Conservation (phyloP, 2,797 vertebrate genomes). For the Todus mexicanus region DNA sequence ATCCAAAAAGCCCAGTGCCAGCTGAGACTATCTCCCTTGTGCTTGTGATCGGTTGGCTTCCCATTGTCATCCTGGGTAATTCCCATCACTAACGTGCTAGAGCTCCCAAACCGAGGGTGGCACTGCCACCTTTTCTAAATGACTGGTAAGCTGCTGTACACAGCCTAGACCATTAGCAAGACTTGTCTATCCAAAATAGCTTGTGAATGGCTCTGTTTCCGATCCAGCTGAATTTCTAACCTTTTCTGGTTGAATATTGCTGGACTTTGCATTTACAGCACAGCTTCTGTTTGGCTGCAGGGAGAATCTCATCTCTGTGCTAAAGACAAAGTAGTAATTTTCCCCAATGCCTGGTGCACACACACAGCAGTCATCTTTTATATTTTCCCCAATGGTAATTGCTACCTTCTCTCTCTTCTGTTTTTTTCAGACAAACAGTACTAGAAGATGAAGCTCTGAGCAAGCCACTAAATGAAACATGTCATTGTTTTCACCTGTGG, state of each 20-base stretch:
- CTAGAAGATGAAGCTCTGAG: slow-evolving; percentile 38
- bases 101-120: background rate
- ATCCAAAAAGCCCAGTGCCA: background rate
- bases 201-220: background rate
- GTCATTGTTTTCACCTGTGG: slow-evolving; percentile 37
- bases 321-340: slow-evolving; percentile 65
- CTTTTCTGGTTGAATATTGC: background rate
- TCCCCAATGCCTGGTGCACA: background rate
- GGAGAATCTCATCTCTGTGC: slow-evolving; percentile 41
- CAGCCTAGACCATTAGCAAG: background rate
- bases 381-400: slow-evolving; percentile 59
- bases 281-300: slow-evolving; percentile 38
- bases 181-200: background rate
- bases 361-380: slow-evolving; percentile 41
- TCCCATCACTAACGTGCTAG: background rate
- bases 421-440: slow-evolving; percentile 5
- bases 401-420: slow-evolving; percentile 29
- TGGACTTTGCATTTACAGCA: slow-evolving; percentile 15
- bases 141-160: background rate
- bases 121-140: background rate
- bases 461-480: slow-evolving; percentile 41
- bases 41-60: background rate
- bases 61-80: background rate
- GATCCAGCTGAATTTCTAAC: background rate
- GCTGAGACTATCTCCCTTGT: background rate